Evolutionary conservation across 2,113 vertebrate genomes (phyloP).

Genomic region (Strix aluco): DNA sequence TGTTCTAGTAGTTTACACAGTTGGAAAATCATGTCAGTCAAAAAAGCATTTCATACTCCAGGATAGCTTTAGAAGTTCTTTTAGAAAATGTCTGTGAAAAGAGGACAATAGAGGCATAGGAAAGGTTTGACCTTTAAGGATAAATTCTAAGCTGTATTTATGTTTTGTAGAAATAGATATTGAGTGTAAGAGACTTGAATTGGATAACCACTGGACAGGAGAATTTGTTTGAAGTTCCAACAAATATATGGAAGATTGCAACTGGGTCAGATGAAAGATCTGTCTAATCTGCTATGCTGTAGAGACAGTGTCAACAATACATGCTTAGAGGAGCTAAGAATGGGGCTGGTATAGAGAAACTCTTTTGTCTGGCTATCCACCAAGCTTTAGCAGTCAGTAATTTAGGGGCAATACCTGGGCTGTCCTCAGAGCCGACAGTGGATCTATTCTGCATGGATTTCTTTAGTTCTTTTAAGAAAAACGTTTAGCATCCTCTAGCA

Average conservation of each 20-base stretch:
- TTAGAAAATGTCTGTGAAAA: neutral
- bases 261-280: slow-evolving; percentile 8
- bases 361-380: neutral
- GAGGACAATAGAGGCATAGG: neutral
- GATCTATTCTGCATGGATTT: neutral
- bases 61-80: neutral
- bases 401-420: neutral
- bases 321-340: neutral
- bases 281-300: neutral
- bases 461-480: neutral
- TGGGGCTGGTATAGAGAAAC: neutral
- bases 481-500: neutral
- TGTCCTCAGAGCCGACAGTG: neutral
- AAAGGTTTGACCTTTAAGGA: neutral
- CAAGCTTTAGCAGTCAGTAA: neutral
- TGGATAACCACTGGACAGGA: neutral
- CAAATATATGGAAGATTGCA: neutral
- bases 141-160: neutral
- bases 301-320: neutral
- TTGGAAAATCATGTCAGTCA: neutral
- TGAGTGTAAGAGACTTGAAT: neutral
- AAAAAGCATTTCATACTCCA: neutral
- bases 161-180: slow-evolving; percentile 5
- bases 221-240: slow-evolving; percentile 18
- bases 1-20: neutral